A percentile compares a stretch with the other conserved stretches of the same genome.
These are phyloP conservation scores for Sialia sialis DNA, from an alignment of 2,113 vertebrate genomes.

Conservation along the genomic window DNA sequence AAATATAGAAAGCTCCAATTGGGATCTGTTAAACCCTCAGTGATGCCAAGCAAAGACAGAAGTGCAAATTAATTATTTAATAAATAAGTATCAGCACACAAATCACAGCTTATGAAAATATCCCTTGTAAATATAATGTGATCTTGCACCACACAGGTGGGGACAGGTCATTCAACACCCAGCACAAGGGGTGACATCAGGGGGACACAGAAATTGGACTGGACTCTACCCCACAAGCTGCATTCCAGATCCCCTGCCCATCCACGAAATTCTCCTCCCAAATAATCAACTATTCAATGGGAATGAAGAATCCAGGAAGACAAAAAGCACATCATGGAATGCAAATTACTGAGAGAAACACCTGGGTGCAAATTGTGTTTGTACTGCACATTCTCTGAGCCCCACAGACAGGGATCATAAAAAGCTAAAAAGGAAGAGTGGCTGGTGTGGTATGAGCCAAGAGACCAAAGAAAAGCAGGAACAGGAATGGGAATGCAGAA, in stretches of 20 bases:
- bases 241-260: neutral
- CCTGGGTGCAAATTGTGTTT: neutral
- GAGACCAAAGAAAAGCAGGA: neutral
- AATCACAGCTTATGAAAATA: slow-evolving; percentile 4
- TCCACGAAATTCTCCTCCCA: neutral
- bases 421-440: neutral
- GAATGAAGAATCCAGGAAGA: neutral
- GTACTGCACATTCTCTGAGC: neutral
- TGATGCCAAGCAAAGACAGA: slow-evolving; percentile 22
- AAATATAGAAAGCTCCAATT: slow-evolving; percentile 19
- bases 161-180: neutral
- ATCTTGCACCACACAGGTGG: neutral
- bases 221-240: accelerated
- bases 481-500: neutral
- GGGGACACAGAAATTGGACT: neutral
- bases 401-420: neutral
- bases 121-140: neutral
- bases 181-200: too few relatives aligned
- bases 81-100: neutral
- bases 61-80: slow-evolving; percentile 16
- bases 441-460: too few relatives aligned
- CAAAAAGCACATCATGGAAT: neutral
- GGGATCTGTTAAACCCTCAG: slow-evolving; percentile 21
- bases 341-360: neutral
- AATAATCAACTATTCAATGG: neutral